Evolutionary conservation across 1,140 invertebrate genomes (phyloP), one percentile per base, ranked within the genome.

Genomic region (Anoplophora glabripennis): DNA sequence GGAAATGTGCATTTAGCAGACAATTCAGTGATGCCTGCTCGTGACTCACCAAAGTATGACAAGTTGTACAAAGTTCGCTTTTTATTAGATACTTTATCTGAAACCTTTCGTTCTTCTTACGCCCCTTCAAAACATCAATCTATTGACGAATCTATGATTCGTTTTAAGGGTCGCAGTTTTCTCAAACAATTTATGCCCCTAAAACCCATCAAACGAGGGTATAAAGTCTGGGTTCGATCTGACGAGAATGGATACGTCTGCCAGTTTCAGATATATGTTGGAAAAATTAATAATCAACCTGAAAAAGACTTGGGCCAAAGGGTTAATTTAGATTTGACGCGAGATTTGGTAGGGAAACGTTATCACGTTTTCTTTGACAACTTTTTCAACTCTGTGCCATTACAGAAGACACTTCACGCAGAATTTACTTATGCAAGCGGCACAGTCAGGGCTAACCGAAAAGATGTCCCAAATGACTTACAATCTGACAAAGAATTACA

Each of bases 161-260:
- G 21, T 59, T 75, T 73, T 58, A 74, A 76, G 66, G 70, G 68
- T 3, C 14, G 61, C 11, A 53, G n/a, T 37, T 7, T 11, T 9
- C 28, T 59, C 1, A 53, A 53, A 21, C 52, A 61, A 14, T 54
- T 49, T 36, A 48, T 54, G 28, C 75, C 70, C 56, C 71, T 68
- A 57, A 79, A 79, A 68, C 75, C 76, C 21, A 76, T 75, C 57
- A 78, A 79, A 69, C 67, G 75, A 64, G 76, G 74, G 8, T 74
- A 74, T 54, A 77, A 74, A 67, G 59, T 74, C 41, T 78, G 75
- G 74, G n/a, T 59, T 14, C 15, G 52, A 10, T 21, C 57, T 3
- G 42, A 59, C 21, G 18, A 59, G 42, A 17, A 21, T 34, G 49
- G 57, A 11, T 79, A 75, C 62, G 71, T 74, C 53, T 72, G 68